Evolutionary conservation across 2,888 invertebrate species (phyloP).

Genomic region (Oscheius myriophilus): DNA sequence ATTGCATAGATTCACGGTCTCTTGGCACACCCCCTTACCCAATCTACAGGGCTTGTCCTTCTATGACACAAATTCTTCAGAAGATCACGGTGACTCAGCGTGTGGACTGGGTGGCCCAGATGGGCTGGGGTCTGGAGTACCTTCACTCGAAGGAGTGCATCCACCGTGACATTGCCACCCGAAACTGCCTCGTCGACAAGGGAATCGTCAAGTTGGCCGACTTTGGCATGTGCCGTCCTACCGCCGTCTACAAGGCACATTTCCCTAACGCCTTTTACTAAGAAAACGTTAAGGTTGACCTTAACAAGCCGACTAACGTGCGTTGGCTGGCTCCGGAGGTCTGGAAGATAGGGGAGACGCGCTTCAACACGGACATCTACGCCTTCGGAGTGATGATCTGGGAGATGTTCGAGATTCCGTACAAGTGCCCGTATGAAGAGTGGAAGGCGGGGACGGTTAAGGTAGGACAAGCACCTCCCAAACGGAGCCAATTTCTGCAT

Average conservation of each 20-base stretch:
- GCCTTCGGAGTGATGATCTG: slow-evolving; percentile 62
- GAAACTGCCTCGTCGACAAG: slow-evolving; percentile 59
- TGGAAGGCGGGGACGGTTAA: slow-evolving; percentile 60
- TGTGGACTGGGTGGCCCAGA: slow-evolving; percentile 36
- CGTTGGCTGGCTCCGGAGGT: slow-evolving; percentile 66
- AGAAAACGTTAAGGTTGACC: slow-evolving; percentile 35
- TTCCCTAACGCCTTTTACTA: no score
- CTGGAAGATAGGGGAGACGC: slow-evolving; percentile 61
- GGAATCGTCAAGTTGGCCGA: slow-evolving; percentile 61
- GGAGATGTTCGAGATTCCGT: slow-evolving; percentile 62
- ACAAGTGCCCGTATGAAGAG: slow-evolving; percentile 55
- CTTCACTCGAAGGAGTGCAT: slow-evolving; percentile 61
- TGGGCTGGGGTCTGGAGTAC: slow-evolving; percentile 58
- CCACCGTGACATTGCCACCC: slow-evolving; percentile 62
- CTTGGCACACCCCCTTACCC: no score
- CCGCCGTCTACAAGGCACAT: slow-evolving; percentile 43
- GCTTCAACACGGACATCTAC: slow-evolving; percentile 60
- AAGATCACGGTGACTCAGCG: slow-evolving; percentile 23
- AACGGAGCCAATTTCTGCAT: neutral
- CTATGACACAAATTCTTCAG: slow-evolving; percentile 17
- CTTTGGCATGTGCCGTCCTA: slow-evolving; percentile 63
- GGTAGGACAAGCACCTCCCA: slow-evolving; percentile 21
- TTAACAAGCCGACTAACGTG: slow-evolving; percentile 60
- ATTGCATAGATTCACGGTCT: no score
- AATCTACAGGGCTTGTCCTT: no score